Evolutionary conservation across 2,797 vertebrate genomes (phyloP).

Genomic region (Pelodytes ibericus): DNA sequence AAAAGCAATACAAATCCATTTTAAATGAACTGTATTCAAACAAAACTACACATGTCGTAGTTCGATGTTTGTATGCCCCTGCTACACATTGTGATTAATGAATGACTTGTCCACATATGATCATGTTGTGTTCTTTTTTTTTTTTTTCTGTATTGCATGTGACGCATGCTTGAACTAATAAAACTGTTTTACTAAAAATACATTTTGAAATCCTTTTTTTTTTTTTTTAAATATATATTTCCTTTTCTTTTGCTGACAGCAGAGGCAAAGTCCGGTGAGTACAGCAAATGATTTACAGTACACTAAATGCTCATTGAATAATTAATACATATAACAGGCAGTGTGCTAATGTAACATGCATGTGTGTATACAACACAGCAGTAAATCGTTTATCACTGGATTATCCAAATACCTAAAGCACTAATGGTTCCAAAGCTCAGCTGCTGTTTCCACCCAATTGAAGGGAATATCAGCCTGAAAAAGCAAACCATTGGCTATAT

Average conservation of each 20-base stretch:
- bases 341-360: constrained; percentile 30
- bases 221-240: background rate
- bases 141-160: too few species aligned
- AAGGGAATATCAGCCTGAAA: too few species aligned
- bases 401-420: background rate
- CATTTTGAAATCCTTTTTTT: background rate
- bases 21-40: too few species aligned
- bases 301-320: constrained; percentile 32
- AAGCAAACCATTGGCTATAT: too few species aligned
- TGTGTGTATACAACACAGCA: background rate
- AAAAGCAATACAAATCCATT: too few species aligned
- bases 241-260: constrained; percentile 60
- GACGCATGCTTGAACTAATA: too few species aligned
- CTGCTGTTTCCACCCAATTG: constrained; percentile 17
- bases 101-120: too few species aligned
- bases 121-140: too few species aligned
- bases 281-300: constrained; percentile 49
- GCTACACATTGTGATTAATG: too few species aligned
- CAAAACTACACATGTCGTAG: too few species aligned
- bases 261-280: constrained; percentile 81
- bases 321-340: constrained; percentile 25
- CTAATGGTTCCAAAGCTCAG: constrained; percentile 18
- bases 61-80: too few species aligned
- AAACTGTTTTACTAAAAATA: background rate
- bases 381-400: constrained; percentile 16